Conservation (phyloP, 2,888 invertebrate genomes). For the Portevinia maculata region DNA sequence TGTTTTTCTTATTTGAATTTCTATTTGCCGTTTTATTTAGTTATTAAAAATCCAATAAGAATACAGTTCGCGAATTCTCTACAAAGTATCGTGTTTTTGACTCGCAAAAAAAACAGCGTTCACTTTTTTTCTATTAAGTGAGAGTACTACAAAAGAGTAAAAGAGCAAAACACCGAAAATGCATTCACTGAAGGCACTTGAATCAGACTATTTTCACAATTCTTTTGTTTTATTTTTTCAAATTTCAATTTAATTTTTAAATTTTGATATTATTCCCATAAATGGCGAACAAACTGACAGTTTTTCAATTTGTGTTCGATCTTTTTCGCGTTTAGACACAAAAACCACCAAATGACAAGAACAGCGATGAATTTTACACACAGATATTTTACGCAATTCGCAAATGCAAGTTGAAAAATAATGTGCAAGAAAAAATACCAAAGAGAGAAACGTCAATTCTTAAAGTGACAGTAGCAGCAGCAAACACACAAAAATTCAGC, state of each 20-base stretch:
- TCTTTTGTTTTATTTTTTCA: constrained; percentile 26
- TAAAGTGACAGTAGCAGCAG: constrained; percentile 44
- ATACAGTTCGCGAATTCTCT: constrained; percentile 30
- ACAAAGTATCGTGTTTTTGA: too few species aligned
- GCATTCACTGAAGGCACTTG: constrained; percentile 76
- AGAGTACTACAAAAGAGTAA: constrained; percentile 13
- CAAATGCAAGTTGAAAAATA: constrained; percentile 53
- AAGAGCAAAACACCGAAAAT: constrained; percentile 71
- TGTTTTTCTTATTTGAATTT: constrained; percentile 15
- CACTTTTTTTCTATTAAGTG: constrained; percentile 42
- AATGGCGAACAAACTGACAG: constrained; percentile 14
- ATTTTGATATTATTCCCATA: not conserved
- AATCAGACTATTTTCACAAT: constrained; percentile 76
- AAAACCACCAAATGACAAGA: constrained; percentile 29
- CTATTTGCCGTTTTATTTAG: not conserved
- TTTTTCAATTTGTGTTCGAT: constrained; percentile 14
- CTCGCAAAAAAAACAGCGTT: constrained; percentile 23
- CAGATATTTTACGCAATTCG: constrained; percentile 72
- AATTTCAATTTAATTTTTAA: constrained; percentile 24
- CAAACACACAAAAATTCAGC: not conserved
- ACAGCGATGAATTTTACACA: constrained; percentile 45
- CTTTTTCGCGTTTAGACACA: constrained; percentile 1
- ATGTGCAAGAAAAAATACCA: constrained; percentile 36
- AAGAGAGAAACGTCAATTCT: constrained; percentile 62
- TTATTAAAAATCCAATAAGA: constrained; percentile 44